Evolutionary conservation across 2,113 vertebrate genomes (phyloP).

Genomic region (Ciconia boyciana): DNA sequence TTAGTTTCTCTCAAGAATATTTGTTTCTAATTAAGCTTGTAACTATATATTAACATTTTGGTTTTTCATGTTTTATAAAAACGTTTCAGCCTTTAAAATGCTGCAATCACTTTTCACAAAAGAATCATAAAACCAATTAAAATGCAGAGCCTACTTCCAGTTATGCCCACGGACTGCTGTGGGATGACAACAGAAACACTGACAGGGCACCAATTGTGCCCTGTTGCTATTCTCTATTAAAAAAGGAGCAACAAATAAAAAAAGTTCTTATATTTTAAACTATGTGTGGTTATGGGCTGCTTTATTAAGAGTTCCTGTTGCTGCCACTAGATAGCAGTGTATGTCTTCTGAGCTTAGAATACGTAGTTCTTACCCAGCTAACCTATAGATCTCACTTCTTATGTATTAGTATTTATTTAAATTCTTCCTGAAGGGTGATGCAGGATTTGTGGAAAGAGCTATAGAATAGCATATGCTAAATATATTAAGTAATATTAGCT

Average conservation of each 20-base stretch:
- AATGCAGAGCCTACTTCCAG: neutral
- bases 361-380: neutral
- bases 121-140: neutral
- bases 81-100: neutral
- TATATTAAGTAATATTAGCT: neutral
- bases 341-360: slow-evolving; percentile 20
- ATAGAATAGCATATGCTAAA: neutral
- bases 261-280: neutral
- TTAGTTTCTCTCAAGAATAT: neutral
- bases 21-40: neutral
- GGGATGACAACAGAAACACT: neutral
- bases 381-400: neutral
- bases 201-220: neutral
- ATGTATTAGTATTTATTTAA: neutral
- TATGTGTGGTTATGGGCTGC: neutral
- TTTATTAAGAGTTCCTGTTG: neutral
- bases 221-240: neutral
- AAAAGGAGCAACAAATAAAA: neutral
- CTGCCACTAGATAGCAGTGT: slow-evolving; percentile 73
- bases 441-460: neutral
- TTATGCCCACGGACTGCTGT: neutral
- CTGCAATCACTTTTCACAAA: neutral
- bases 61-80: neutral
- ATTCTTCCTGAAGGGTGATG: neutral
- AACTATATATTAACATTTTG: neutral